These are phyloP conservation scores for Heterodera schachtii DNA, from an alignment of 1,140 invertebrate species.

Conservation along the genomic window DNA sequence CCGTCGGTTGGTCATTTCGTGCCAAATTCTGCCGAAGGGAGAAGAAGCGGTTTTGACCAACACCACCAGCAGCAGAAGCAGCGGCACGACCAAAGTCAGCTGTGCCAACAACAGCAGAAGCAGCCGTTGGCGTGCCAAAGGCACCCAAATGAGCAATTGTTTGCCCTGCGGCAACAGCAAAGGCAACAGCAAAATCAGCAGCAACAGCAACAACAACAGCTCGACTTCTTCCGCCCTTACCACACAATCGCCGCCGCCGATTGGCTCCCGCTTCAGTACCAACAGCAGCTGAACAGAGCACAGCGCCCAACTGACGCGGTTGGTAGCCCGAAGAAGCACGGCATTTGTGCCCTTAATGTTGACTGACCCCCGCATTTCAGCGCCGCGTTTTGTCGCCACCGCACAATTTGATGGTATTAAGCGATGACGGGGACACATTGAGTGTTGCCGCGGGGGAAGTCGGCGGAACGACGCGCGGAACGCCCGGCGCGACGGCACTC, in stretches of 20 bases:
- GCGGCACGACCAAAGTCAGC: neutral
- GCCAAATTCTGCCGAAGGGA: neutral
- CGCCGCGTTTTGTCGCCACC: conserved; percentile 22
- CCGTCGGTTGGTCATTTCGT: neutral
- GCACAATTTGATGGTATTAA: conserved; percentile 27
- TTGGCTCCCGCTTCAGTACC: conserved; percentile 14
- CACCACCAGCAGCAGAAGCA: neutral
- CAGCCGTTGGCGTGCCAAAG: neutral
- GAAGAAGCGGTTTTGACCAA: neutral
- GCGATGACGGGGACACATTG: conserved; percentile 28
- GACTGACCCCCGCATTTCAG: neutral
- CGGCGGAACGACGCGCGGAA: conserved; percentile 1
- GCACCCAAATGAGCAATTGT: neutral
- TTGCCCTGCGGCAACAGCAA: neutral
- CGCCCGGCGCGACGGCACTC: conserved; percentile 6
- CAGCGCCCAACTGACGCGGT: neutral
- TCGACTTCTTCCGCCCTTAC: conserved; percentile 20
- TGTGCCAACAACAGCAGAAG: neutral
- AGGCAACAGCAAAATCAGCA: neutral
- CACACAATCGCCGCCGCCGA: conserved; percentile 21
- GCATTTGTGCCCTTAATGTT: neutral
- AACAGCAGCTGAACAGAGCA: conserved; percentile 9
- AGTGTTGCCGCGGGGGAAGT: conserved; percentile 29
- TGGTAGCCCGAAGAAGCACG: neutral
- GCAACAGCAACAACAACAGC: conserved; percentile 5